These are phyloP conservation scores for Loxodonta africana DNA, from an alignment of 2,113 vertebrate genomes.

Conservation along the genomic window DNA sequence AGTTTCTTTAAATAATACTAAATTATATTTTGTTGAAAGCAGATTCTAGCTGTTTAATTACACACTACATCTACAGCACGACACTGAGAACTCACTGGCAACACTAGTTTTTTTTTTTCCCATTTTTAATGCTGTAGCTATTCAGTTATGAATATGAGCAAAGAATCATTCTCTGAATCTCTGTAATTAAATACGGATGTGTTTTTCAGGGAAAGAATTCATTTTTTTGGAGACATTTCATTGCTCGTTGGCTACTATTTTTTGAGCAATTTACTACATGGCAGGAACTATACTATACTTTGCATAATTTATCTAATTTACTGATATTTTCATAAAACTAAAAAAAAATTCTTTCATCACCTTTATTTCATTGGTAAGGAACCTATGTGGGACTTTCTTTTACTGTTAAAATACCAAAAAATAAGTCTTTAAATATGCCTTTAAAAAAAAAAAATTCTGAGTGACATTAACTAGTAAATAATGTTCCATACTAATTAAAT, in stretches of 20 bases:
- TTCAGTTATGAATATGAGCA: background rate
- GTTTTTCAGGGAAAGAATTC: background rate
- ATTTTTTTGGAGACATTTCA: background rate
- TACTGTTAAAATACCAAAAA: constrained; percentile 27
- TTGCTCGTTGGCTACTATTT: background rate
- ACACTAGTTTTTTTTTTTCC: background rate
- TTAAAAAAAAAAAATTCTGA: constrained; percentile 57
- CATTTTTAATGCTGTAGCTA: background rate
- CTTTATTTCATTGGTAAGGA: background rate
- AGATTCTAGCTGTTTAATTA: background rate
- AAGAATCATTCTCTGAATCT: background rate
- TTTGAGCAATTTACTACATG: background rate
- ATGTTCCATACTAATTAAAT: background rate
- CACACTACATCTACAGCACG: background rate
- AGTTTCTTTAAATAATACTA: constrained; percentile 8
- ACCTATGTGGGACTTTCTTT: background rate
- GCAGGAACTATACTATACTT: background rate
- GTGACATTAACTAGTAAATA: background rate
- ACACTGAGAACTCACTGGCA: background rate
- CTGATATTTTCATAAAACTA: background rate
- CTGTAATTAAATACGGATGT: background rate
- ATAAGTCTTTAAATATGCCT: background rate
- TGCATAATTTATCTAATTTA: constrained; percentile 1
- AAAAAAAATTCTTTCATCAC: background rate
- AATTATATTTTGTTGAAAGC: background rate